Conservation (phyloP, 2,797 vertebrate genomes). For the Craterocephalus amniculus region DNA sequence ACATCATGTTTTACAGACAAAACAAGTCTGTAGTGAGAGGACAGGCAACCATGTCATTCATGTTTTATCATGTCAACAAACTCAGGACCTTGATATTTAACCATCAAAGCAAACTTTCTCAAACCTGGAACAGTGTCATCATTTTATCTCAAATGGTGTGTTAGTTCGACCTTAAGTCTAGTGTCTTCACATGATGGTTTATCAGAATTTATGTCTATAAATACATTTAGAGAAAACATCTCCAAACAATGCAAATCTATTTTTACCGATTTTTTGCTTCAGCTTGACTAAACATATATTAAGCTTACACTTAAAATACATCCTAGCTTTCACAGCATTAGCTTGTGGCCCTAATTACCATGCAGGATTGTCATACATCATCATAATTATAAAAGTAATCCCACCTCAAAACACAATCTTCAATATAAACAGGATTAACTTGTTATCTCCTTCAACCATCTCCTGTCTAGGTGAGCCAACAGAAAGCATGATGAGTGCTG, state of each 20-base stretch:
- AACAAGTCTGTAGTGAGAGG: conserved; percentile 28
- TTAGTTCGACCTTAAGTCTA: conserved; percentile 11
- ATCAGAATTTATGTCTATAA: background rate
- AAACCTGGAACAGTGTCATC: background rate
- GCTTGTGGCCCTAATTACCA: conserved; percentile 11
- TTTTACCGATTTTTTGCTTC: conserved; percentile 2
- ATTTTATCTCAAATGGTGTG: conserved; percentile 35
- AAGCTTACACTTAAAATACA: background rate
- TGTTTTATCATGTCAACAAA: conserved; percentile 15
- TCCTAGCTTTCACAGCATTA: conserved; percentile 1
- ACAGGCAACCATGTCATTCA: background rate
- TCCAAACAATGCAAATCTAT: conserved; percentile 11
- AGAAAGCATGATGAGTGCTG: background rate
- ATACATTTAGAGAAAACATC: background rate
- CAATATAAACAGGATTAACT: conserved; percentile 26
- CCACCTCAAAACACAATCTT: conserved; percentile 17
- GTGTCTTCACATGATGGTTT: conserved; percentile 24
- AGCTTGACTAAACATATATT: conserved; percentile 1
- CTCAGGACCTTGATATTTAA: conserved; percentile 19
- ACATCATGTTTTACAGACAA: conserved; percentile 55
- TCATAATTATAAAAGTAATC: conserved; percentile 25
- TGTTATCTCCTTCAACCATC: conserved; percentile 17
- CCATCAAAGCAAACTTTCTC: conserved; percentile 19
- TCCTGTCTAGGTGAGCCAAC: conserved; percentile 1
- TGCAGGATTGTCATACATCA: conserved; percentile 5